Evolutionary conservation across 2,797 vertebrate genomes (phyloP), one percentile per base, ranked within the genome.

Genomic region (Catostomus latipinnis): DNA sequence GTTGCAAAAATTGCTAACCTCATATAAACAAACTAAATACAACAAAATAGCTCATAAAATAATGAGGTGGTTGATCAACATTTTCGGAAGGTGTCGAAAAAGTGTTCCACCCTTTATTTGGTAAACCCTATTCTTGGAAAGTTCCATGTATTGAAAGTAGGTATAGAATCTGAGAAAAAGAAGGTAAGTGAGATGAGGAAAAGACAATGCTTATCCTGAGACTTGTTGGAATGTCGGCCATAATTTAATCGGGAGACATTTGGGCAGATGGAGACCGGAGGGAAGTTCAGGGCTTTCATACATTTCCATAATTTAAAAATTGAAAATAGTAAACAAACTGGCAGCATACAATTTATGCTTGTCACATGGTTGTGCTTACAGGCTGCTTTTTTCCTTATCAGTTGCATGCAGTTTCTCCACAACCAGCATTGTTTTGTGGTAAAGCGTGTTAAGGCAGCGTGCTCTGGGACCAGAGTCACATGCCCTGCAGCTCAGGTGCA

Each of bases 351-450:
- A 92, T 92, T 92, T 89, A 84, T 92, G 90, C 93, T 91, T 88
- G 90, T 93, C 92, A 93, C 92, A 91, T 92, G 89, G 87, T 89
- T 90, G 68, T 88, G 88, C 86, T 90, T 88, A 67, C 16, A 81
- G 89, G 86, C 84, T 85, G 84, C 89, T 88, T 88, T 81, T 91
- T 91, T 91, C 83, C 91, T 94, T 94, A 93, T 93, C 94, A 93
- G 90, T 88, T 0, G 77, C 88, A 85, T 88, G 90, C 92, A 92
- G 93, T 93, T 92, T 92, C 89, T 86, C 84, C 71, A 43, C 87
- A 87, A 78, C 88, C 73, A 75, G 76, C 84, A 90, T 92, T 93
- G 90, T 92, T 93, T 91, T 73, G 87, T 85, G 83, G 83, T 85
- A 72, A 76, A 18, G 76, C 87, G 86, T 76, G 76, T 80, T 88